Percentiles rank a stretch among this genome's conserved stretches.
phyloP scores from a whole-genome alignment of 2,113 vertebrate genomes.

The Xenopus tropicalis region DNA sequence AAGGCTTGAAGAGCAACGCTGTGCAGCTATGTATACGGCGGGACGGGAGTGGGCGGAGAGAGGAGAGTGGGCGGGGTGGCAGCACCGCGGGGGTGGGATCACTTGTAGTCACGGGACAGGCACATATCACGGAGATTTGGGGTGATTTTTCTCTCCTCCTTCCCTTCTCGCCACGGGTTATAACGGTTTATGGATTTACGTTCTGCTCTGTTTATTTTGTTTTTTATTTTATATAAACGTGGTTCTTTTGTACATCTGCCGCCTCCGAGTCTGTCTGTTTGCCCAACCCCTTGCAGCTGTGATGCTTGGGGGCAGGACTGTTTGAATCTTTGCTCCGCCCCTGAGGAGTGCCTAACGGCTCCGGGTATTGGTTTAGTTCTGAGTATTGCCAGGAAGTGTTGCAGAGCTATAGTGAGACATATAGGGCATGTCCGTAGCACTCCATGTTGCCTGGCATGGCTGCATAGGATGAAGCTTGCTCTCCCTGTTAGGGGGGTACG shows the following conservation, averaged over 20 bases:
- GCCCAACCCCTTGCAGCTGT: too few relatives aligned
- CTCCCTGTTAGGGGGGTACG: too few relatives aligned
- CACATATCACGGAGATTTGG: constrained; percentile 7
- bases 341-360: too few relatives aligned
- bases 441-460: too few relatives aligned
- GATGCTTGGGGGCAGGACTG: too few relatives aligned
- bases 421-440: too few relatives aligned
- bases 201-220: constrained; percentile 19
- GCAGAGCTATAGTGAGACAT: too few relatives aligned
- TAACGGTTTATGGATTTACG: constrained; percentile 19
- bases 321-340: too few relatives aligned
- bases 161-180: constrained; percentile 5
- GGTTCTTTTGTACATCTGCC: constrained; percentile 19
- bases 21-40: constrained; percentile 3
- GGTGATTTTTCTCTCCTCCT: constrained; percentile 3
- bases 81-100: background rate
- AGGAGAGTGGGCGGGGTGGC: background rate
- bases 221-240: constrained; percentile 42
- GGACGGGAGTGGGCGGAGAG: background rate
- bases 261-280: background rate
- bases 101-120: background rate
- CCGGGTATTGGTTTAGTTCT: too few relatives aligned
- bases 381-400: too few relatives aligned
- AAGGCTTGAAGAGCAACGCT: constrained; percentile 18
- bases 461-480: too few relatives aligned